Evolutionary conservation across 2,797 vertebrate genomes (phyloP), one percentile per base, ranked within the genome.

Genomic region (Loriculus beryllinus): DNA sequence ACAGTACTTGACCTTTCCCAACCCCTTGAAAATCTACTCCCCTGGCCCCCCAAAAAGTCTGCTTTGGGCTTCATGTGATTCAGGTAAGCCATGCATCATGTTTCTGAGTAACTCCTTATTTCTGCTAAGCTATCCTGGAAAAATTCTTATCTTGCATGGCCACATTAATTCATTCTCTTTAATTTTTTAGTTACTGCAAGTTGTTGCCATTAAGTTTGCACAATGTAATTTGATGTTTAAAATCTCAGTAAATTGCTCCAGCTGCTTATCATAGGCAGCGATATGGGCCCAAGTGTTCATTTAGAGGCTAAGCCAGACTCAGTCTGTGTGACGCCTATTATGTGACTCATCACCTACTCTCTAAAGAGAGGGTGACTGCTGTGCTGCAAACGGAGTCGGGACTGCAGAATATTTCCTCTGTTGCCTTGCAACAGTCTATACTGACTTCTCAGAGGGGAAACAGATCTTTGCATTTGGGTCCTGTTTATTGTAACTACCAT

Each of bases 281-380:
- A 9, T 29, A 69, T 62, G 76, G 69, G 69, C 60, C 52, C 60
- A 49, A 49, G 45, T 7, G 22, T 33, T 93, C 92, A 59, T 25
- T 85, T 71, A 33, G 82, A 68, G 72, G 92, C 52, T 47, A 57
- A 81, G 62, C 31, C 72, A 81, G 72, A 62, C 79, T 82, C 48
- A 13, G 77, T 29, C 91, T 78, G 62, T 71, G 26, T 75, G 82
- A 96, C 1, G n/a, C 72, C 85, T 60, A 5, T 78, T 37, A 54
- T 5, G 43, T 94, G 95, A 96, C 91, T 96, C 96, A 96, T 75
- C 92, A 83, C 59, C 57, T 40, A 26, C 87, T 88, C 93, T 91
- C 85, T 78, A 19, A 74, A 54, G 87, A 89, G 71, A 85, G 69
- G 64, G 88, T 83, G 82, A 88, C 64, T 92, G 20, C 40, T 62